A percentile compares a stretch with the other conserved stretches of the same genome.
Conservation (phyloP, 1,140 invertebrate genomes). For the Aphelinus certus region DNA sequence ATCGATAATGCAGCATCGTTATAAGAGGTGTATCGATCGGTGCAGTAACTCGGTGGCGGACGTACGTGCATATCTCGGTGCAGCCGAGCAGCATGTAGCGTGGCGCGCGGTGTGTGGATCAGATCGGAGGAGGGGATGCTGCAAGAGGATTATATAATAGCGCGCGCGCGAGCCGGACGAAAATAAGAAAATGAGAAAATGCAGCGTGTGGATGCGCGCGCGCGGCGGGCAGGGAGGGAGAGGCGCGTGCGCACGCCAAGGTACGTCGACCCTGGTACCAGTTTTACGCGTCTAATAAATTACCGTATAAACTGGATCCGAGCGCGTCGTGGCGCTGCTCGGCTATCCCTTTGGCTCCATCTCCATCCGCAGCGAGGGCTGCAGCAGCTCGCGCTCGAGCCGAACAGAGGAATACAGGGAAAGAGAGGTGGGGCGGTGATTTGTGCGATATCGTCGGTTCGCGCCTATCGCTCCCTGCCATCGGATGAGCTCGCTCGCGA, state of each 20-base stretch:
- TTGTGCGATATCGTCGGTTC: conserved; percentile 59
- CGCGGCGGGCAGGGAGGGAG: no score
- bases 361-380: conserved; percentile 7
- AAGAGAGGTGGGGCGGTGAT: conserved; percentile 52
- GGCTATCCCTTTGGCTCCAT: conserved; percentile 3
- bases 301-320: conserved; percentile 59
- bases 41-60: no score
- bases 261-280: conserved; percentile 52
- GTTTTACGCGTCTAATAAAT: conserved; percentile 60
- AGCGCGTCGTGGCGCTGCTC: conserved; percentile 4
- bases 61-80: not conserved
- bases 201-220: conserved; percentile 37
- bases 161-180: not conserved
- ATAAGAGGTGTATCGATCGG: conserved; percentile 1
- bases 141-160: conserved; percentile 19
- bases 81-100: not conserved
- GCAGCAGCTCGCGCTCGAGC: conserved; percentile 13
- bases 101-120: no score
- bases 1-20: conserved; percentile 1
- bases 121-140: not conserved
- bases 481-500: conserved; percentile 50
- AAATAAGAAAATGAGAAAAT: conserved; percentile 43
- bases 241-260: conserved; percentile 3
- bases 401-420: conserved; percentile 44
- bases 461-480: conserved; percentile 55